Percentiles rank a stretch among this genome's conserved stretches.
These are phyloP conservation scores for Acromyrmex heyeri DNA, from an alignment of 1,140 invertebrate genomes.

Conservation along the genomic window DNA sequence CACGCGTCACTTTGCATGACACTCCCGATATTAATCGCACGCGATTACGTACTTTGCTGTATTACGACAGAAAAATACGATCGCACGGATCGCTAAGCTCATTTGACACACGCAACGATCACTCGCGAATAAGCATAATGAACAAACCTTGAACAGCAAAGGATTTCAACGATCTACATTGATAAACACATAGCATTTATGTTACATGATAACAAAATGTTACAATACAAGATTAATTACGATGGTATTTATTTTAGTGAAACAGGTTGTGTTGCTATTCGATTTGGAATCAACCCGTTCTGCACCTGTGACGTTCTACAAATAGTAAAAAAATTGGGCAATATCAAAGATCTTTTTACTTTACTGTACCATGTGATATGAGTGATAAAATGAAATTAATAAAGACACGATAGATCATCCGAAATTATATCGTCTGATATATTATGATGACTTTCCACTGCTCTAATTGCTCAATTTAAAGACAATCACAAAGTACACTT, in stretches of 20 bases:
- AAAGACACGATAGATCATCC: not conserved
- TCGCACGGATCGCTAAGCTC: not conserved
- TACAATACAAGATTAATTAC: not conserved
- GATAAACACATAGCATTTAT: not conserved
- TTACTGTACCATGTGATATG: not conserved
- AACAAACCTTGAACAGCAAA: not conserved
- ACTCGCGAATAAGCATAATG: not conserved
- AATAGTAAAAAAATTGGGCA: not conserved
- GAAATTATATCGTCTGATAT: not conserved
- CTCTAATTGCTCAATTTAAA: not conserved
- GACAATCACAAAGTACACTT: not conserved
- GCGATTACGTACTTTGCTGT: not conserved
- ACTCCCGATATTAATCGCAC: constrained; percentile 16
- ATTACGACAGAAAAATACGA: not conserved
- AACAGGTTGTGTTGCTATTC: not conserved
- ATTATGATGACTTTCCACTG: not conserved
- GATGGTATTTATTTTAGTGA: not conserved
- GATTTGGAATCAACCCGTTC: not conserved
- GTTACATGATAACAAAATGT: not conserved
- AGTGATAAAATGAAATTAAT: not conserved
- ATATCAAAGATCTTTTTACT: not conserved
- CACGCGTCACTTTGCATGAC: not conserved
- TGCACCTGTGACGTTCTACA: not conserved
- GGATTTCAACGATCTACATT: not conserved
- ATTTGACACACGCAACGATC: not conserved